These are phyloP conservation scores for Tamias sibiricus DNA, from an alignment of 2,113 vertebrate species.

Conservation along the genomic window DNA sequence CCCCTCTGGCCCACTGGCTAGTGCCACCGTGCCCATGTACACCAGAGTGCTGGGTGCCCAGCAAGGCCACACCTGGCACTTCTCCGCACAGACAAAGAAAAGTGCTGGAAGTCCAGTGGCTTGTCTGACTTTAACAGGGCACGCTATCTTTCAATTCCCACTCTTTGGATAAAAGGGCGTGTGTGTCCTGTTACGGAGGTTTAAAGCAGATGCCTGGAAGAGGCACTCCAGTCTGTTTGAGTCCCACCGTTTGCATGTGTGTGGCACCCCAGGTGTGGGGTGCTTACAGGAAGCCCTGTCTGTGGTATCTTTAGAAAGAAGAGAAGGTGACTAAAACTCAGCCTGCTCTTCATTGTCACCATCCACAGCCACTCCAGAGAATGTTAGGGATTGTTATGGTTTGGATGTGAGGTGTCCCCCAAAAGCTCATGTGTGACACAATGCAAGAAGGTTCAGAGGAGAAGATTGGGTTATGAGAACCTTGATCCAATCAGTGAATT, in stretches of 20 bases:
- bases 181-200: neutral
- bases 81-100: neutral
- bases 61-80: rapidly evolving
- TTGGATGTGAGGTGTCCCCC: too few relatives aligned
- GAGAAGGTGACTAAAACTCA: neutral
- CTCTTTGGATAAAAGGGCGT: neutral
- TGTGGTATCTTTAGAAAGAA: neutral
- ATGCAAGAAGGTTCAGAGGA: too few relatives aligned
- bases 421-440: too few relatives aligned
- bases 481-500: too few relatives aligned
- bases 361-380: too few relatives aligned
- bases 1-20: neutral
- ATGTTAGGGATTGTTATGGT: neutral
- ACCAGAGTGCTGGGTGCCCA: neutral
- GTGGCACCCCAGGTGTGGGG: neutral
- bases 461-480: too few relatives aligned
- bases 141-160: neutral
- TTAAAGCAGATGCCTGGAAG: neutral
- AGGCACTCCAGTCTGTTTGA: neutral
- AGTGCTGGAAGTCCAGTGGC: neutral
- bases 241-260: neutral
- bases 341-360: neutral
- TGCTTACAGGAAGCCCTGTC: neutral
- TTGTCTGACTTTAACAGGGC: neutral
- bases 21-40: neutral